Evolutionary conservation across 1,140 invertebrate species (phyloP).

Genomic region (Penaeus chinensis): DNA sequence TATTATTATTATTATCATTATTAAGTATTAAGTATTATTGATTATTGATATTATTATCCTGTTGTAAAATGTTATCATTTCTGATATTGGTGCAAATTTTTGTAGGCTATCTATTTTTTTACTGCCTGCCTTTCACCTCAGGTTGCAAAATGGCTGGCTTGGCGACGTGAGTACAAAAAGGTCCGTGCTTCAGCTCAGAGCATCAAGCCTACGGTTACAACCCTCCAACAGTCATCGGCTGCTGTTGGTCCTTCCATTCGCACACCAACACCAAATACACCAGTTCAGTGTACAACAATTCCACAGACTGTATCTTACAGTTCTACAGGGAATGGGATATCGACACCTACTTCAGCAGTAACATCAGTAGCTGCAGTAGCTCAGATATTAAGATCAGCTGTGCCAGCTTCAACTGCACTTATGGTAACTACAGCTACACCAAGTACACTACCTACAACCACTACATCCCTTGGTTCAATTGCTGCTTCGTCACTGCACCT

Average conservation of each 20-base stretch:
- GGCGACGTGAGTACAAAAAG: slow-evolving; percentile 47
- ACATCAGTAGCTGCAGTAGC: slow-evolving; percentile 59
- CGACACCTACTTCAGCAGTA: slow-evolving; percentile 36
- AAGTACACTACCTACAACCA: slow-evolving; percentile 31
- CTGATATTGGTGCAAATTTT: slow-evolving; percentile 62
- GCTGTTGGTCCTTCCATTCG: not conserved
- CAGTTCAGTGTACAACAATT: not conserved
- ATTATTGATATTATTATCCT: no score
- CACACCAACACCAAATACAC: not conserved
- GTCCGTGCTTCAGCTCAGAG: slow-evolving; percentile 45
- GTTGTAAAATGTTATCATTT: no score
- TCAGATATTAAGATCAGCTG: slow-evolving; percentile 50
- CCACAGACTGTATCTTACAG: not conserved
- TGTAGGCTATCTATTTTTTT: not conserved
- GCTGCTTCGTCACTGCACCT: slow-evolving; percentile 29
- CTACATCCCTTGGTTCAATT: not conserved
- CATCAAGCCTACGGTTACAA: slow-evolving; percentile 53
- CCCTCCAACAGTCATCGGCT: slow-evolving; percentile 28
- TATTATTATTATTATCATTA: no score
- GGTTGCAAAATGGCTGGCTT: slow-evolving; percentile 43
- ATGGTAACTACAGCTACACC: slow-evolving; percentile 40
- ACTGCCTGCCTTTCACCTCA: not conserved
- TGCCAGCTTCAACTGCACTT: slow-evolving; percentile 30
- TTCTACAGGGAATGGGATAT: not conserved
- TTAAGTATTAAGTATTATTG: no score